Evolutionary conservation across 2,888 invertebrate genomes (phyloP).

Genomic region (Plusia festucae): DNA sequence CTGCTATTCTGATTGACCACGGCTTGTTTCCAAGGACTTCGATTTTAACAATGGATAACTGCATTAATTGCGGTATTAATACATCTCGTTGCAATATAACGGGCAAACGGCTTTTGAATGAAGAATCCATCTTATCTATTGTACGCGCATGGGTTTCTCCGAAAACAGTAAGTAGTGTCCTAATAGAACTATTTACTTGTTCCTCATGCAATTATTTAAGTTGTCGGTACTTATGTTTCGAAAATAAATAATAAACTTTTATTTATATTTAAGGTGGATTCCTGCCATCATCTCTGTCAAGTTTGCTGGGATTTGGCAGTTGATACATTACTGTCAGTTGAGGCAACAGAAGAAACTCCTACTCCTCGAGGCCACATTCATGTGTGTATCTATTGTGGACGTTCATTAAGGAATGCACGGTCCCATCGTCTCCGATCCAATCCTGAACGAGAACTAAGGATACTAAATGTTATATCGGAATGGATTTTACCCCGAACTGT

Average conservation of each 20-base stretch:
- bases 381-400: not conserved
- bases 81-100: not conserved
- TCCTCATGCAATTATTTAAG: not conserved
- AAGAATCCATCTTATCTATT: not conserved
- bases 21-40: not conserved
- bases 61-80: not conserved
- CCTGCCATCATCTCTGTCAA: not conserved
- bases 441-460: not conserved
- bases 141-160: not conserved
- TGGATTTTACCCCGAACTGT: not conserved
- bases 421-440: not conserved
- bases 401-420: not conserved
- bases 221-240: not conserved
- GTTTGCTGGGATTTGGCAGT: not conserved
- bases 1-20: not conserved
- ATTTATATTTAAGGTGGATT: not conserved
- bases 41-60: not conserved
- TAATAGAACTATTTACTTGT: not conserved
- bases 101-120: not conserved
- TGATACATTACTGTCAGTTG: not conserved
- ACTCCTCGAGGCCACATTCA: not conserved
- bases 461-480: not conserved
- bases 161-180: not conserved
- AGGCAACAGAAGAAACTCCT: not conserved
- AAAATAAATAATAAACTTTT: not conserved